A percentile compares a stretch with the other conserved stretches of the same genome.
Conservation (phyloP, 2,113 vertebrate genomes). For the Columba janthina region DNA sequence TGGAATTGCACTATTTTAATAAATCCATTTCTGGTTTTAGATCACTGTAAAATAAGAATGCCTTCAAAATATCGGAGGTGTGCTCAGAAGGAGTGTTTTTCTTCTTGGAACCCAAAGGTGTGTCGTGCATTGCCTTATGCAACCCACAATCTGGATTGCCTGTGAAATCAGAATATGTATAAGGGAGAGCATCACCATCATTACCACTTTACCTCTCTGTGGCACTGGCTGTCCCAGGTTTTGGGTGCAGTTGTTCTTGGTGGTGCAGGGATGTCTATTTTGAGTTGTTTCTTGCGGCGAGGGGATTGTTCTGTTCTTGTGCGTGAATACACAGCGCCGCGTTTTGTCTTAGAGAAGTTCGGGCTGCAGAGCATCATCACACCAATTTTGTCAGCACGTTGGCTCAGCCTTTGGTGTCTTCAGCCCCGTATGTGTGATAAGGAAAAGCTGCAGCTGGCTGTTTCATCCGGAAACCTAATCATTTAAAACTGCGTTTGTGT, state of each 20-base stretch:
- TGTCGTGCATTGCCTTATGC: background rate
- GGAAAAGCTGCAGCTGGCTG: background rate
- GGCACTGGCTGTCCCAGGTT: background rate
- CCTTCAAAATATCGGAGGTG: conserved; percentile 2
- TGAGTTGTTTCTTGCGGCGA: background rate
- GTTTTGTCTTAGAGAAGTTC: background rate
- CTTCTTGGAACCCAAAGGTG: background rate
- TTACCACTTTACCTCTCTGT: background rate
- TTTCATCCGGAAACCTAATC: background rate
- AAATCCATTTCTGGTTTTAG: conserved; percentile 42
- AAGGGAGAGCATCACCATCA: background rate
- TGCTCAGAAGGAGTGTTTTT: background rate
- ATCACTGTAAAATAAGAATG: background rate
- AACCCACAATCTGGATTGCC: background rate
- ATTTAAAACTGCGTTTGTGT: background rate
- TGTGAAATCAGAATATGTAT: background rate
- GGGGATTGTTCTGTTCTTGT: background rate
- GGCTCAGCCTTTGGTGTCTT: background rate
- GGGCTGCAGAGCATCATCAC: background rate
- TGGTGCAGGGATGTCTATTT: background rate
- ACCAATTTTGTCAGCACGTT: background rate
- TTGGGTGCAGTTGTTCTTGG: background rate
- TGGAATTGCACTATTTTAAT: conserved; percentile 27
- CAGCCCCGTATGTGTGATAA: background rate
- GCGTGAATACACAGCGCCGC: rapidly evolving